These are phyloP conservation scores for Drosophila pseudotalamancana DNA, from an alignment of 2,888 invertebrate species.

Conservation along the genomic window DNA sequence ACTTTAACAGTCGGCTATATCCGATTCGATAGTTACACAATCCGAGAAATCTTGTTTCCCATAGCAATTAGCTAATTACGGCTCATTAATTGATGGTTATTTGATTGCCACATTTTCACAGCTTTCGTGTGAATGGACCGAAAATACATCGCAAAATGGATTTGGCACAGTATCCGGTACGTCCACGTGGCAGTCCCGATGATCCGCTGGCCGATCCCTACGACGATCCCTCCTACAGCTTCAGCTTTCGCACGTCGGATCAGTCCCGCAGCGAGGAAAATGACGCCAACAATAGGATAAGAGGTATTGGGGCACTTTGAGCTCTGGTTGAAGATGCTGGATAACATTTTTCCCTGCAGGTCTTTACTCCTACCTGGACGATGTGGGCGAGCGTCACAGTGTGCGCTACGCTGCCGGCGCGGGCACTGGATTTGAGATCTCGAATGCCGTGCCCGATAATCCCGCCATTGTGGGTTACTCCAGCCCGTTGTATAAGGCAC, in stretches of 20 bases:
- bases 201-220: slow-evolving; percentile 91
- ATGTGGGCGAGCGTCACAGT: slow-evolving; percentile 90
- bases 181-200: slow-evolving; percentile 88
- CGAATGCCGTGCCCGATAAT: slow-evolving; percentile 88
- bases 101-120: slow-evolving; percentile 67
- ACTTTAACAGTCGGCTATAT: slow-evolving; percentile 36
- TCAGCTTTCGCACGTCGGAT: slow-evolving; percentile 88
- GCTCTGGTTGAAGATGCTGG: no score
- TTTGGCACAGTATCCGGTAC: slow-evolving; percentile 88
- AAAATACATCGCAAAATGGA: slow-evolving; percentile 90
- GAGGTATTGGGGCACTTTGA: no score
- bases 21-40: slow-evolving; percentile 31
- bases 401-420: slow-evolving; percentile 91
- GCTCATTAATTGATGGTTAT: slow-evolving; percentile 29
- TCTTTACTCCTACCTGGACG: slow-evolving; percentile 90
- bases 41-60: slow-evolving; percentile 27
- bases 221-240: slow-evolving; percentile 91
- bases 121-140: slow-evolving; percentile 91
- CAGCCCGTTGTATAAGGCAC: slow-evolving; percentile 87
- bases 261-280: slow-evolving; percentile 89
- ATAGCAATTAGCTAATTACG: slow-evolving; percentile 33
- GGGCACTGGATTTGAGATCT: slow-evolving; percentile 91
- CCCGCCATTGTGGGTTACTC: slow-evolving; percentile 88
- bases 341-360: slow-evolving; percentile 83
- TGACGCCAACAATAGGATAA: slow-evolving; percentile 87